phyloP scores from a whole-genome alignment of 2,888 invertebrate genomes.

The Aleiodes testaceus region DNA sequence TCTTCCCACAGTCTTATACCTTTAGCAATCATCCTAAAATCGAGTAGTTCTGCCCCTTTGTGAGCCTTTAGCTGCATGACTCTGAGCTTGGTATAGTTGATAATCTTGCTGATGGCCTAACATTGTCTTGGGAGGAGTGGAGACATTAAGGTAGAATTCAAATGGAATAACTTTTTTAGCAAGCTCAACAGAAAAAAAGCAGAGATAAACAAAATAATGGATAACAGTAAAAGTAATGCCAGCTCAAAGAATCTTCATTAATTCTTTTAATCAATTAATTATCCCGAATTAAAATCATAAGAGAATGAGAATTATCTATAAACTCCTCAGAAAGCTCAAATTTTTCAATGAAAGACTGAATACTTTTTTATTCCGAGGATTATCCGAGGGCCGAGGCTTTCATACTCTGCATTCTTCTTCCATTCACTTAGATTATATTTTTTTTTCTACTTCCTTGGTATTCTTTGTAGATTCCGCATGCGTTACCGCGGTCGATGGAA shows the following conservation, averaged over 20 bases:
- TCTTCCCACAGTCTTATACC: slow-evolving; percentile 35
- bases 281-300: not conserved
- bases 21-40: slow-evolving; percentile 35
- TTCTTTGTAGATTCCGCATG: slow-evolving; percentile 73
- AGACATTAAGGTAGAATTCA: slow-evolving; percentile 40
- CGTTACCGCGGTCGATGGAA: slow-evolving; percentile 72
- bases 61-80: slow-evolving; percentile 3
- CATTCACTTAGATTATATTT: slow-evolving; percentile 38
- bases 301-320: not conserved
- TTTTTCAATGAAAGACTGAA: slow-evolving; percentile 12
- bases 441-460: slow-evolving; percentile 66
- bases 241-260: slow-evolving; percentile 34
- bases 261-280: not conserved
- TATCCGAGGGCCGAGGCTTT: slow-evolving; percentile 34
- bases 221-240: not conserved
- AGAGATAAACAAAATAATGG: not conserved
- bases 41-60: slow-evolving; percentile 24
- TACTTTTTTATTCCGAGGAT: slow-evolving; percentile 23
- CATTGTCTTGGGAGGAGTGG: slow-evolving; percentile 33
- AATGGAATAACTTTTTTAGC: slow-evolving; percentile 48
- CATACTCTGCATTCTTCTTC: slow-evolving; percentile 11
- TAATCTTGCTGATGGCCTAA: slow-evolving; percentile 52
- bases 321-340: slow-evolving; percentile 1
- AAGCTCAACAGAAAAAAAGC: slow-evolving; percentile 25
- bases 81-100: slow-evolving; percentile 55